Base-by-base conservation (phyloP, 2,797 vertebrate genomes). In the Pipistrellus nathusii region DNA sequence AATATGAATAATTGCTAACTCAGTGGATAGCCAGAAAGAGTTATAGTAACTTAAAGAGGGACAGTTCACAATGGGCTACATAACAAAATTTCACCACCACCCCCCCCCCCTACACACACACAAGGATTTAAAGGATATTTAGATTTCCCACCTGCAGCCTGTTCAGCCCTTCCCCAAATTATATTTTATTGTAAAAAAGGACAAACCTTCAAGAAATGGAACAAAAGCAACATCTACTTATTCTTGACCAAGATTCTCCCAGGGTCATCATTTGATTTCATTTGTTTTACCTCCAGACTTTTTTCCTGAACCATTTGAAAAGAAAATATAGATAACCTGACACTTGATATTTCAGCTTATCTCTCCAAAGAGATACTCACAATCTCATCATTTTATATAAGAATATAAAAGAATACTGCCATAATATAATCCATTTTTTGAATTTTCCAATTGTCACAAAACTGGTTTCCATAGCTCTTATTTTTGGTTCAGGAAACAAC, bases 111-210 rank as follows among this genome's bases (percentile, higher is more conserved):
- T 8, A 72, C 35, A 68, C 71, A 35, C n/a, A 27, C 2, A 71
- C 18, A 44, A 3, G 8, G 15, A 17, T 80, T 82, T 78, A 88
- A 82, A 91, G 3, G 5, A 55, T 57, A 55, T 25, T 77, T 77
- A 46, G 8, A 41, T 75, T 48, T 84, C 78, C 68, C 17, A 35
- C 6, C 78, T 32, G 27, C 0, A 88, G n/a, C 44, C 20, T 87
- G 84, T 32, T 41, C 13, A 51, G 38, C 9, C 20, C 14, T 27
- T 64, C 25, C 2, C 6, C 20, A 94, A 83, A 62, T 38, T 46
- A n/a, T 32, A 85, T 38, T 85, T 66, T 89, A 72, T 87, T 92
- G 72, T 86, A 59, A 83, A 87, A 97, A 81, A 76, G n/a, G 55
- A 32, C 0, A 93, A 88, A 20, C 12, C 51, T 86, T 5, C 2